These are phyloP conservation scores for Baronia brevicornis DNA, from an alignment of 2,888 invertebrate genomes.

Conservation along the genomic window DNA sequence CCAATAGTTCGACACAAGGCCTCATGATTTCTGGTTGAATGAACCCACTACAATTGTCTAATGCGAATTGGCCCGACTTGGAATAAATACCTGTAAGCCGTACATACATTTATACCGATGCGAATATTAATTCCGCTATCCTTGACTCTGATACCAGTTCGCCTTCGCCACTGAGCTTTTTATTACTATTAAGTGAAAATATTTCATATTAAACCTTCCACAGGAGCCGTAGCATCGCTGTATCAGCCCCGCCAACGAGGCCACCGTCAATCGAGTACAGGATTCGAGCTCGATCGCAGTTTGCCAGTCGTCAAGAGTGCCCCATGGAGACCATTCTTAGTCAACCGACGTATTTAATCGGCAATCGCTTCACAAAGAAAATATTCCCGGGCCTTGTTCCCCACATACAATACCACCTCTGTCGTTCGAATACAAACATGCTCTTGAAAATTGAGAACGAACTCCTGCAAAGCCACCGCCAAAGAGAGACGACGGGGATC, in stretches of 20 bases:
- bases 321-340: conserved; percentile 50
- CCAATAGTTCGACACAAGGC: too few species aligned
- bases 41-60: too few species aligned
- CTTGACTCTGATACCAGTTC: too few species aligned
- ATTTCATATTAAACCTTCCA: too few species aligned
- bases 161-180: too few species aligned
- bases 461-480: conserved; percentile 86
- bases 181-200: too few species aligned
- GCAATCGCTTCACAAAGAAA: conserved; percentile 46
- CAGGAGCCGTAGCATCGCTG: conserved; percentile 63
- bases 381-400: conserved; percentile 38
- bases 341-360: conserved; percentile 44
- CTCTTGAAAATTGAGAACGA: conserved; percentile 83
- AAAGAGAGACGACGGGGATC: conserved; percentile 88
- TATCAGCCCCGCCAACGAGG: conserved; percentile 22
- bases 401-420: conserved; percentile 50
- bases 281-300: conserved; percentile 20
- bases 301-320: conserved; percentile 27
- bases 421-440: conserved; percentile 72
- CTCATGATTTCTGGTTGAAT: too few species aligned
- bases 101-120: too few species aligned
- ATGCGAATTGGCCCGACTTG: too few species aligned
- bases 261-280: conserved; percentile 26
- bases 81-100: too few species aligned
- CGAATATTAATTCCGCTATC: too few species aligned